Conservation (phyloP, 1,140 invertebrate species). For the Branchinecta lindahli region DNA sequence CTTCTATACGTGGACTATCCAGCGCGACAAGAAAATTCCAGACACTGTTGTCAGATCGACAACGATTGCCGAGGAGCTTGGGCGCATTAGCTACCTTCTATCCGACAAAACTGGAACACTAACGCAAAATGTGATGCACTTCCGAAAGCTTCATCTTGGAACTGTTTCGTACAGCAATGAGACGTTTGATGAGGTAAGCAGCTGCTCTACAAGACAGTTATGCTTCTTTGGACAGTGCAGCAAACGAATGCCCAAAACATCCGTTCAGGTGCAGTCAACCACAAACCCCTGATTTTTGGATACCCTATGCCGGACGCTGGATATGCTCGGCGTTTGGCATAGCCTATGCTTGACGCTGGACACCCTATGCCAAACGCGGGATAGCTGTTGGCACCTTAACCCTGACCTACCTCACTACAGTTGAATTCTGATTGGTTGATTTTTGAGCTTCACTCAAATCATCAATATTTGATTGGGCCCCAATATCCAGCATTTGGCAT, state of each 20-base stretch:
- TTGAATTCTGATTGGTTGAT: too few relatives aligned
- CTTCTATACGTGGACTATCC: slow-evolving; percentile 93
- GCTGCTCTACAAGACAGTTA: slow-evolving; percentile 9
- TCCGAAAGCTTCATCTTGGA: slow-evolving; percentile 82
- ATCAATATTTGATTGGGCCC: too few relatives aligned
- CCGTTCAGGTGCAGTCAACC: too few relatives aligned
- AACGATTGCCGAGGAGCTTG: slow-evolving; percentile 96
- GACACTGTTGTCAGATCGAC: slow-evolving; percentile 95
- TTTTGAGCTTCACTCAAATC: too few relatives aligned
- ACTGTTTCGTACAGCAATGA: slow-evolving; percentile 72
- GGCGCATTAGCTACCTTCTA: slow-evolving; percentile 82
- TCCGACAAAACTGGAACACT: slow-evolving; percentile 98
- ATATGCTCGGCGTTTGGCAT: too few relatives aligned
- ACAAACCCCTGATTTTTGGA: too few relatives aligned
- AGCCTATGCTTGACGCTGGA: too few relatives aligned
- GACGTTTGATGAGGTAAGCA: slow-evolving; percentile 65
- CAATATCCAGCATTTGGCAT: too few relatives aligned
- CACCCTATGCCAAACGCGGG: too few relatives aligned
- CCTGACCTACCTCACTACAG: too few relatives aligned
- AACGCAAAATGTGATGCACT: slow-evolving; percentile 98
- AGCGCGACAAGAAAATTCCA: slow-evolving; percentile 75
- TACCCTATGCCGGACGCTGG: too few relatives aligned
- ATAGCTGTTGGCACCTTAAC: too few relatives aligned
- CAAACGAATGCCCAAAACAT: neutral
- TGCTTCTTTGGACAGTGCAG: neutral